These are phyloP conservation scores for Coptodon rendalli DNA, from an alignment of 2,113 vertebrate genomes.

Conservation along the genomic window DNA sequence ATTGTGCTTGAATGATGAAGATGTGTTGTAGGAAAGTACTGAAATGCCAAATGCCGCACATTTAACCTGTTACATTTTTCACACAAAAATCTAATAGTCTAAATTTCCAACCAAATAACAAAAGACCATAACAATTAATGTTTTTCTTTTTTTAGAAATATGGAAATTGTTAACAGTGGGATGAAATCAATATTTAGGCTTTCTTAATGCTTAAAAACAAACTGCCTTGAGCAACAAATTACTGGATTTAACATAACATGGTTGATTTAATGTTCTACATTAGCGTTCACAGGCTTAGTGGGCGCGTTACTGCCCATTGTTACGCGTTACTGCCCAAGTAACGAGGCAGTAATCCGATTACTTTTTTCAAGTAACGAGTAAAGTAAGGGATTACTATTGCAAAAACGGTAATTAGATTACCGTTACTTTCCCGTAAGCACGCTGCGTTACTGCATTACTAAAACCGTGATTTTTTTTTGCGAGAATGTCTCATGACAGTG, in stretches of 20 bases:
- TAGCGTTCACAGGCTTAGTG: rapidly evolving
- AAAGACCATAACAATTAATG: rapidly evolving
- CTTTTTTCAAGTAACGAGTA: too few relatives aligned
- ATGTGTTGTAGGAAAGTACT: background rate
- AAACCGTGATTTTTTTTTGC: too few relatives aligned
- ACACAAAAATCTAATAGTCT: background rate
- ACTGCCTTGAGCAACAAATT: background rate
- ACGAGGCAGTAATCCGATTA: too few relatives aligned
- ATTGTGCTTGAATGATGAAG: background rate
- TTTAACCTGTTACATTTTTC: background rate
- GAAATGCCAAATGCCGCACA: background rate
- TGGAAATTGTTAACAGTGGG: background rate
- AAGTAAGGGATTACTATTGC: too few relatives aligned
- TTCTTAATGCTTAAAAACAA: background rate
- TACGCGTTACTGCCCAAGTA: too few relatives aligned
- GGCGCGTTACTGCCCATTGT: background rate
- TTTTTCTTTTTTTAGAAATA: background rate
- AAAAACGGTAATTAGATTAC: too few relatives aligned
- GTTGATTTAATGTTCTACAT: background rate
- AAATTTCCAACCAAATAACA: background rate
- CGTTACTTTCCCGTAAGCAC: too few relatives aligned
- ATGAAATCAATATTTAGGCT: background rate
- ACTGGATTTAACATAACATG: background rate
- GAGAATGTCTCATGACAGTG: too few relatives aligned
- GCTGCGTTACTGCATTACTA: too few relatives aligned